Evolutionary conservation across 2,113 vertebrate genomes (phyloP).

Genomic region (Nycticebus coucang): DNA sequence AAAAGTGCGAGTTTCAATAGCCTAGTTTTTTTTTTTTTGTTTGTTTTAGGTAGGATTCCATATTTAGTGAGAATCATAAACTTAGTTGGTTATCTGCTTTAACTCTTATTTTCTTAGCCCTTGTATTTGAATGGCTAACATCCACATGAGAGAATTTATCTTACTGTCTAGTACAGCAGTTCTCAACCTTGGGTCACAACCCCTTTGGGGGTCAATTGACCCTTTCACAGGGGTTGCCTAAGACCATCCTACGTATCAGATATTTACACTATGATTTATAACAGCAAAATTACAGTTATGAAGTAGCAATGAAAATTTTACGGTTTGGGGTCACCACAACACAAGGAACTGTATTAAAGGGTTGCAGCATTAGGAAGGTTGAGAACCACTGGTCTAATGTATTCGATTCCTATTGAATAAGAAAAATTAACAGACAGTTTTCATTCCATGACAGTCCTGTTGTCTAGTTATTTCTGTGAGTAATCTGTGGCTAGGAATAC

Average conservation of each 20-base stretch:
- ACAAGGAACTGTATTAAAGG: too few species aligned
- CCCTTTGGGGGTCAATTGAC: too few species aligned
- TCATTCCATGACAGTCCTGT: neutral
- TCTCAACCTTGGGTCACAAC: too few species aligned
- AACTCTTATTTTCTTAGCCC: neutral
- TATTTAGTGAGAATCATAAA: neutral
- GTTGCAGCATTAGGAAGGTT: too few species aligned
- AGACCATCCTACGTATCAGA: too few species aligned
- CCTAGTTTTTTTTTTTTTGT: neutral
- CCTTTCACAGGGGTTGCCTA: too few species aligned
- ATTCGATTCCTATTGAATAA: neutral
- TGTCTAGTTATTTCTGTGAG: neutral
- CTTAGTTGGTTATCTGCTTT: neutral
- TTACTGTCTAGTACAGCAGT: neutral
- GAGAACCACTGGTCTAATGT: neutral
- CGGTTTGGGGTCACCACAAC: too few species aligned
- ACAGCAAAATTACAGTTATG: too few species aligned
- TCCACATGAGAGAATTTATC: neutral
- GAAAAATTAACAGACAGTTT: neutral
- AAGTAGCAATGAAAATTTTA: too few species aligned
- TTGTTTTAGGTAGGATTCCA: neutral
- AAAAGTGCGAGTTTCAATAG: neutral
- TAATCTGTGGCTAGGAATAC: neutral
- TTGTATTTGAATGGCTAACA: neutral
- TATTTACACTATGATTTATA: too few species aligned